Conservation (phyloP, 2,888 invertebrate species). For the Bibio marci region DNA sequence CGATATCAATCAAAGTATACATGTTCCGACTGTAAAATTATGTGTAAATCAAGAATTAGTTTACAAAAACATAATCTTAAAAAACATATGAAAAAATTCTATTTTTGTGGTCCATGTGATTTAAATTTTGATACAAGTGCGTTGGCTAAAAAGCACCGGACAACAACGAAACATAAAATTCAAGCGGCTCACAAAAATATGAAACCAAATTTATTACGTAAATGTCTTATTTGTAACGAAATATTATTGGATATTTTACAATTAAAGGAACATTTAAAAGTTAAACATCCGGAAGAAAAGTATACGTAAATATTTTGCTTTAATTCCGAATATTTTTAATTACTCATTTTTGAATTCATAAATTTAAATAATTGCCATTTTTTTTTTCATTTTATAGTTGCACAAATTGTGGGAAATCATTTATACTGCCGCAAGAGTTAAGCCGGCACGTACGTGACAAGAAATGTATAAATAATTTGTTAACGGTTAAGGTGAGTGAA, state of each 20-base stretch:
- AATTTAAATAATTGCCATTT: no score
- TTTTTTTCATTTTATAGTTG: conserved; percentile 34
- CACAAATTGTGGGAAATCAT: conserved; percentile 49
- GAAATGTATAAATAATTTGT: conserved; percentile 30
- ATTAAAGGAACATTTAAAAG: conserved; percentile 43
- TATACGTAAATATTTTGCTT: conserved; percentile 39
- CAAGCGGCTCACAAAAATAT: conserved; percentile 33
- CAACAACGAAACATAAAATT: conserved; percentile 44
- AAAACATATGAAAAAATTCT: conserved; percentile 40
- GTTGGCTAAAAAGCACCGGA: conserved; percentile 49
- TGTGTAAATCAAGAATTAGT: conserved; percentile 42
- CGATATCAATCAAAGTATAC: conserved; percentile 44
- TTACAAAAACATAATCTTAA: conserved; percentile 49
- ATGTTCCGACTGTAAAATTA: conserved; percentile 41
- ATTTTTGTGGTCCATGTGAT: conserved; percentile 50
- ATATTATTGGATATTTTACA: conserved; percentile 35
- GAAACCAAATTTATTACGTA: conserved; percentile 30
- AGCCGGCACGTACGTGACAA: conserved; percentile 49
- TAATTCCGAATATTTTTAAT: no score
- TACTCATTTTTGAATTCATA: no score
- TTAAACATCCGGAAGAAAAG: conserved; percentile 41
- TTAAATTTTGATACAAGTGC: conserved; percentile 40
- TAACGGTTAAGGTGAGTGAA: conserved; percentile 4
- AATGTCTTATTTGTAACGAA: conserved; percentile 42
- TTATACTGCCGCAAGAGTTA: conserved; percentile 56